Percentiles rank a stretch among this genome's conserved stretches.
These are phyloP conservation scores for Erethizon dorsatum DNA, from an alignment of 2,797 vertebrate species.

Conservation along the genomic window DNA sequence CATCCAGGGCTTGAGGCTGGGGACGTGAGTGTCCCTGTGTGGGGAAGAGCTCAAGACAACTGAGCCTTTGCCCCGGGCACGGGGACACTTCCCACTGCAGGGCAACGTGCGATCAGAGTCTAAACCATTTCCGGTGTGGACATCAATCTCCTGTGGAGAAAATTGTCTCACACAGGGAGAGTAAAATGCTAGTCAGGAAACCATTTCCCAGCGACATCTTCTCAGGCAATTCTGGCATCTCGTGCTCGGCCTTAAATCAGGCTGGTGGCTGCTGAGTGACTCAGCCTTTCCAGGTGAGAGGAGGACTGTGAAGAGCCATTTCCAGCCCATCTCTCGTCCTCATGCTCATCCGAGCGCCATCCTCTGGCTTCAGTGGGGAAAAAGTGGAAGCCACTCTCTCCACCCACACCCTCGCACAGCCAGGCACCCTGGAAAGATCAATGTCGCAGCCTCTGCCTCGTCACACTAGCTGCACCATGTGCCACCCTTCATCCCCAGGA, in stretches of 20 bases:
- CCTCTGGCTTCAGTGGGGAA: accelerated
- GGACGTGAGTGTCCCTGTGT: accelerated
- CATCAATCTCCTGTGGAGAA: neutral
- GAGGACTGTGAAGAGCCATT: accelerated
- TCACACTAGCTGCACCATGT: accelerated
- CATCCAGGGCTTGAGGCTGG: too few relatives aligned
- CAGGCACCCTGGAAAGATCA: accelerated
- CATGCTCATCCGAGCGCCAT: accelerated
- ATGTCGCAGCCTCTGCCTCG: accelerated
- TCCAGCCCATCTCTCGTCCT: neutral
- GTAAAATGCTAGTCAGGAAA: accelerated
- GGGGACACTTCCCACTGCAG: accelerated
- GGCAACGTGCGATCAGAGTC: accelerated
- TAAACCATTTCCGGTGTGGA: neutral
- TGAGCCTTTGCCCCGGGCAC: accelerated
- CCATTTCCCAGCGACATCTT: accelerated
- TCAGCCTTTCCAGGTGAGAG: neutral
- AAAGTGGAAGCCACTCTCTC: accelerated
- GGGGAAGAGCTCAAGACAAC: accelerated
- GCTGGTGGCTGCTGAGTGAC: accelerated
- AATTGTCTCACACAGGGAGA: accelerated
- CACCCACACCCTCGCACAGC: neutral
- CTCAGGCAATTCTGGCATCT: accelerated
- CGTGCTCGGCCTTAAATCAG: neutral
- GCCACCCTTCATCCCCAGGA: neutral